These are phyloP conservation scores for Accipiter cooperii DNA, from an alignment of 2,113 vertebrate species.

Conservation along the genomic window DNA sequence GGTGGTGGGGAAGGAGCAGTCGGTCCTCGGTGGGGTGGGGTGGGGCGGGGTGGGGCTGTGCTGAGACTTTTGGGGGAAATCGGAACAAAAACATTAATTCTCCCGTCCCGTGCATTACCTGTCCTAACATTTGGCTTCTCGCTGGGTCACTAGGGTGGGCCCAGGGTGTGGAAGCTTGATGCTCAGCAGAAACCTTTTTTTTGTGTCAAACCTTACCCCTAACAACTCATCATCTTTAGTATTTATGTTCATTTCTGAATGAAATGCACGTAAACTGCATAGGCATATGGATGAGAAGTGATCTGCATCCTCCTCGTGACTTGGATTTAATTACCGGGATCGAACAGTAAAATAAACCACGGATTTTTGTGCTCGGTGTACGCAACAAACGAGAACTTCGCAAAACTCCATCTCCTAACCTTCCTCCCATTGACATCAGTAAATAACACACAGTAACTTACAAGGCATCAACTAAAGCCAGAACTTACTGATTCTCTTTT, in stretches of 20 bases:
- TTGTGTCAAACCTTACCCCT: too few relatives aligned
- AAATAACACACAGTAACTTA: accelerated
- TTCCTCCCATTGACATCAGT: accelerated
- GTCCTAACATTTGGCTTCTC: accelerated
- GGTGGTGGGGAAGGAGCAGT: too few relatives aligned
- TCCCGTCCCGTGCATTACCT: accelerated
- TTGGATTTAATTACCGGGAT: too few relatives aligned
- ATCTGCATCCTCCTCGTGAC: neutral
- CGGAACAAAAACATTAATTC: accelerated
- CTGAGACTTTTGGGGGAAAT: accelerated
- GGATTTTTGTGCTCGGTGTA: neutral
- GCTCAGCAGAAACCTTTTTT: neutral
- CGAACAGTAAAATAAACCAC: accelerated
- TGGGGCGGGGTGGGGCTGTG: too few relatives aligned
- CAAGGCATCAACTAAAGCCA: neutral
- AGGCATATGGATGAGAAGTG: accelerated
- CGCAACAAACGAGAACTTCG: accelerated
- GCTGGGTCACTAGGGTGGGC: accelerated
- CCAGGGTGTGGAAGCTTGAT: accelerated
- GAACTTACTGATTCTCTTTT: neutral
- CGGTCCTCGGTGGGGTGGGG: too few relatives aligned
- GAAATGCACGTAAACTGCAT: accelerated
- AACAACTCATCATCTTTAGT: too few relatives aligned
- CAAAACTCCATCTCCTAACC: too few relatives aligned
- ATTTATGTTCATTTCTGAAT: neutral